These are phyloP conservation scores for Folsomia candida DNA, from an alignment of 2,888 invertebrate genomes.

Conservation along the genomic window DNA sequence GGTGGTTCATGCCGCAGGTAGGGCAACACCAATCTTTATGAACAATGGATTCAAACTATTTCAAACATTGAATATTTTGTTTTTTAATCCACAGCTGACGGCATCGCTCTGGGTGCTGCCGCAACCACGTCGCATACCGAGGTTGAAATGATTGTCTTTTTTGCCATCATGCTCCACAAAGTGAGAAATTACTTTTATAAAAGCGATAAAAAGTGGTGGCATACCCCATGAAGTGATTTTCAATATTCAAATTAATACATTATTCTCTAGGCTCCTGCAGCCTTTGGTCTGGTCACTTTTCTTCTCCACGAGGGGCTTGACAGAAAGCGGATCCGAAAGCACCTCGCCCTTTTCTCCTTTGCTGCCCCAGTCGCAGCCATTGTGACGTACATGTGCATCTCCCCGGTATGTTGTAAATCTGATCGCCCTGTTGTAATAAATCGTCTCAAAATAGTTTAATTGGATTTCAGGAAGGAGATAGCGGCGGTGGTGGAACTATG, in stretches of 20 bases:
- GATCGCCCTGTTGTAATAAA: no score
- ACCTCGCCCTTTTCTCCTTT: slow-evolving; percentile 85
- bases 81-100: slow-evolving; percentile 69
- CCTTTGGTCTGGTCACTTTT: slow-evolving; percentile 97
- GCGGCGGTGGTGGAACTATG: slow-evolving; percentile 64
- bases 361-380: slow-evolving; percentile 88
- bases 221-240: not conserved
- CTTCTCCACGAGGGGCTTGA: slow-evolving; percentile 92
- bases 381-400: slow-evolving; percentile 89
- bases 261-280: slow-evolving; percentile 79
- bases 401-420: slow-evolving; percentile 58
- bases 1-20: slow-evolving; percentile 95
- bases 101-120: slow-evolving; percentile 95
- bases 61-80: not conserved
- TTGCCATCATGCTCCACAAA: slow-evolving; percentile 99
- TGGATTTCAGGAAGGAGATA: no score
- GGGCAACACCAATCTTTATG: slow-evolving; percentile 43
- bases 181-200: slow-evolving; percentile 53
- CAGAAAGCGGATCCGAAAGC: slow-evolving; percentile 78
- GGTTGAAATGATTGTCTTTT: slow-evolving; percentile 94
- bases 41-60: not conserved
- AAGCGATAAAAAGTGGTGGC: not conserved
- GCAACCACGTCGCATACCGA: slow-evolving; percentile 94
- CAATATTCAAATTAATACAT: no score
- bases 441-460: not conserved